A percentile compares a stretch with the other conserved stretches of the same genome.
Conservation (phyloP, 2,888 invertebrate species). For the Aphidius colemani region DNA sequence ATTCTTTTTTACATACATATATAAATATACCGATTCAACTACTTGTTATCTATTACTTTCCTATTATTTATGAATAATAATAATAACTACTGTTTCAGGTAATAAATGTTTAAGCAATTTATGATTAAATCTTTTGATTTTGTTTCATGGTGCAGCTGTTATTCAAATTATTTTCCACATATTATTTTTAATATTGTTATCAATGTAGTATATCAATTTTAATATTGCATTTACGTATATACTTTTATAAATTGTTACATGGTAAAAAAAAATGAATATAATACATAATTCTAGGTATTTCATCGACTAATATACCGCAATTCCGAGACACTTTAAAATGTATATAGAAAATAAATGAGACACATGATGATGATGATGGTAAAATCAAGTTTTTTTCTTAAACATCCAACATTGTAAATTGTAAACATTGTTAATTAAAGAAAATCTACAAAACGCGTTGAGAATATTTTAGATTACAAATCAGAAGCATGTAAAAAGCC, state of each 20-base stretch:
- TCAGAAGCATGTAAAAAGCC: background rate
- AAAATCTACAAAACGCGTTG: constrained; percentile 10
- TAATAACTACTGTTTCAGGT: no score
- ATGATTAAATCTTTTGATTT: no score
- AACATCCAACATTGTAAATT: background rate
- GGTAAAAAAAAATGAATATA: background rate
- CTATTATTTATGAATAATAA: no score
- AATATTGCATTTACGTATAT: background rate
- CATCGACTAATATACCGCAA: background rate
- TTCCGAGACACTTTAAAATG: background rate
- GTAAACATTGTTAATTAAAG: constrained; percentile 9
- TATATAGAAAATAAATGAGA: background rate
- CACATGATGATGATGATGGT: background rate
- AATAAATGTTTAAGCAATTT: no score
- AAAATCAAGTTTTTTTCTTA: constrained; percentile 15
- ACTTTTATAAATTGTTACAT: background rate
- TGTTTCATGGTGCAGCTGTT: no score
- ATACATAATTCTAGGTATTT: constrained; percentile 14
- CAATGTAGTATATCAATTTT: background rate
- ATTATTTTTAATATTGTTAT: no score
- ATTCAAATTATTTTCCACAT: no score
- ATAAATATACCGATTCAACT: no score
- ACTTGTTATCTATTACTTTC: no score
- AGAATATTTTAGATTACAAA: constrained; percentile 18
- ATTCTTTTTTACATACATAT: no score